Percentiles rank a stretch among this genome's conserved stretches.
Evolutionary conservation across 2,113 vertebrate species (phyloP).

Genomic region (Semnornis frantzii): DNA sequence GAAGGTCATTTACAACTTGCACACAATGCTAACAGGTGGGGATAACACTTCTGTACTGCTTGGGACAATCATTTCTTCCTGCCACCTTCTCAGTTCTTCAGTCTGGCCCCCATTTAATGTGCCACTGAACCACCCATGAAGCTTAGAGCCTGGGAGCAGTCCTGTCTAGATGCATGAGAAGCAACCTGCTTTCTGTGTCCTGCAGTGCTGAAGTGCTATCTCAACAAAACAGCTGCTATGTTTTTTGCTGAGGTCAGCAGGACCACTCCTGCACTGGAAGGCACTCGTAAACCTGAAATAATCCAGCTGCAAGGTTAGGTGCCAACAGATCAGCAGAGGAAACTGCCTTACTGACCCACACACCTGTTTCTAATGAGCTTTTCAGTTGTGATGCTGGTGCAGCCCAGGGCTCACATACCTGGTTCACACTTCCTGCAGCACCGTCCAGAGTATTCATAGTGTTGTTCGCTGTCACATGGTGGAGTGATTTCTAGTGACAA

Average conservation of each 20-base stretch:
- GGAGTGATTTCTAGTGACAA: slow-evolving; percentile 63
- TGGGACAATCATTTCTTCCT: not conserved
- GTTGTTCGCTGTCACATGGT: slow-evolving; percentile 51
- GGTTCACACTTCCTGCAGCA: slow-evolving; percentile 81
- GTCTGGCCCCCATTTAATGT: not conserved
- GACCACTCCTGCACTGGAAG: not conserved
- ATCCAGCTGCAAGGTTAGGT: not conserved
- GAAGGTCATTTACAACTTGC: not conserved
- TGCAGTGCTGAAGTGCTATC: fast-evolving
- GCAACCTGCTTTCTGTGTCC: not conserved
- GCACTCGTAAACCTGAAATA: not conserved
- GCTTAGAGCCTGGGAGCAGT: not conserved
- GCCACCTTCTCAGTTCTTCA: not conserved
- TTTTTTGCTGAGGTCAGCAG: slow-evolving; percentile 3
- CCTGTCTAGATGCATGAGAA: fast-evolving
- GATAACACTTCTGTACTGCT: not conserved
- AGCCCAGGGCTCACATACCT: slow-evolving; percentile 52
- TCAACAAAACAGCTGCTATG: not conserved
- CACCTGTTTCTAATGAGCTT: not conserved
- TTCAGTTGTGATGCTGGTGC: not conserved
- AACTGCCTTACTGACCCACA: not conserved
- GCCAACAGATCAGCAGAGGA: not conserved
- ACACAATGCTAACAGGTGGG: not conserved
- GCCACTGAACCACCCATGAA: not conserved
- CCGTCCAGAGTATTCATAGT: slow-evolving; percentile 66